These are phyloP conservation scores for Phengaris alcon DNA, from an alignment of 2,888 invertebrate genomes.

Conservation along the genomic window DNA sequence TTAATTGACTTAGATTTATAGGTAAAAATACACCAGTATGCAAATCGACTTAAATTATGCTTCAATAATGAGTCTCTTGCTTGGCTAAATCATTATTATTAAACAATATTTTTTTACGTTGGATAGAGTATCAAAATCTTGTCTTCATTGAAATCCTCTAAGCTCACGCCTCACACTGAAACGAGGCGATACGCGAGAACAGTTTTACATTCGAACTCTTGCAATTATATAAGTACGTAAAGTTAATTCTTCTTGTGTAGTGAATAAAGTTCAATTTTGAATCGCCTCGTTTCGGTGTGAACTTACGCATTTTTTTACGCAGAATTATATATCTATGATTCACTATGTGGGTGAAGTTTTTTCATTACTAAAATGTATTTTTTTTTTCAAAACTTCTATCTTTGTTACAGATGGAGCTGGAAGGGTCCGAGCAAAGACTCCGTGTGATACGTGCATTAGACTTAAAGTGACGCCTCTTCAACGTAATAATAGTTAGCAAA, in stretches of 20 bases:
- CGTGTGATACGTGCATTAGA: constrained; percentile 70
- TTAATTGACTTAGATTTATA: constrained; percentile 7
- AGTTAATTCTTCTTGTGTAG: too few relatives aligned
- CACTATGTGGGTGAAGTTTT: too few relatives aligned
- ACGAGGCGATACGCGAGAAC: too few relatives aligned
- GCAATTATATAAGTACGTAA: background rate
- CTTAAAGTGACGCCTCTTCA: constrained; percentile 52
- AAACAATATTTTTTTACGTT: background rate
- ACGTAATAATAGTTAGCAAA: constrained; percentile 69
- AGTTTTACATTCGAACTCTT: too few relatives aligned
- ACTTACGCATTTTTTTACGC: too few relatives aligned
- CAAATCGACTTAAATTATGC: background rate
- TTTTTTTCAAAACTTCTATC: constrained; percentile 34
- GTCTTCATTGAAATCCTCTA: background rate
- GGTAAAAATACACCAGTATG: constrained; percentile 1
- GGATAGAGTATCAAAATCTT: background rate
- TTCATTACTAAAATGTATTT: background rate
- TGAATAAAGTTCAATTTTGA: too few relatives aligned
- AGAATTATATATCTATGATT: too few relatives aligned
- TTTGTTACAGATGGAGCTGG: constrained; percentile 61
- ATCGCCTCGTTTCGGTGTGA: too few relatives aligned
- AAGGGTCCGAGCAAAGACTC: constrained; percentile 43
- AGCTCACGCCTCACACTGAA: too few relatives aligned
- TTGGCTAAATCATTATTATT: background rate
- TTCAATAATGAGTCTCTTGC: background rate